Evolutionary conservation across 2,113 vertebrate species (phyloP).

Genomic region (Mormyrus lacerda): DNA sequence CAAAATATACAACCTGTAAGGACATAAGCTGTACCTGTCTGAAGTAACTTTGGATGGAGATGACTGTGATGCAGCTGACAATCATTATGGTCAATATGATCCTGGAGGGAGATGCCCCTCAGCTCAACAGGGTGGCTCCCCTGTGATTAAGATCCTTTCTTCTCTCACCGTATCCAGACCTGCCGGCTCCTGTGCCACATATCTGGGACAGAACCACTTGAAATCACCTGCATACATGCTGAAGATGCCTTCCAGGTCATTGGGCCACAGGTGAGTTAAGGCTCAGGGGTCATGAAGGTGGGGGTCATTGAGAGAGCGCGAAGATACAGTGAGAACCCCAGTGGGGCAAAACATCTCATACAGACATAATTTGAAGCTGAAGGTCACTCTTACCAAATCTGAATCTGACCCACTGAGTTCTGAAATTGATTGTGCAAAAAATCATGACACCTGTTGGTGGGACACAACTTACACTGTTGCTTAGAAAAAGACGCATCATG

Average conservation of each 20-base stretch:
- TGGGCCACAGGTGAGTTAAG: constrained; percentile 79
- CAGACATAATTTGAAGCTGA: neutral
- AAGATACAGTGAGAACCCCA: neutral
- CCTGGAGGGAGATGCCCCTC: neutral
- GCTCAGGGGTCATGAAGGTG: neutral
- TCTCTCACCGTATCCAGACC: constrained; percentile 53
- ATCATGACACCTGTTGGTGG: neutral
- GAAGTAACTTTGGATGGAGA: neutral
- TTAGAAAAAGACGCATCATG: neutral
- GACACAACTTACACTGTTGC: neutral
- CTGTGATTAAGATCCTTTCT: neutral
- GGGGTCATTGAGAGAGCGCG: neutral
- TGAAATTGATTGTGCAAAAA: neutral
- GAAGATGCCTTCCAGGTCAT: constrained; percentile 96
- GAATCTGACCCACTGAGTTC: neutral
- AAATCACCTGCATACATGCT: constrained; percentile 92
- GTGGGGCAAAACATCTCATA: neutral
- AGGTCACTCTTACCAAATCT: neutral
- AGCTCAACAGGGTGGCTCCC: neutral
- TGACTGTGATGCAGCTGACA: neutral
- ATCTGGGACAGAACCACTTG: constrained; percentile 89
- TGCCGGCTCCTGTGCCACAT: constrained; percentile 86
- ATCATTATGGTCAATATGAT: neutral
- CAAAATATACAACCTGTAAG: neutral
- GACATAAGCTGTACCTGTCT: neutral